A percentile compares a stretch with the other conserved stretches of the same genome.
These are phyloP conservation scores for Notothenia rossii DNA, from an alignment of 2,113 vertebrate genomes.

Conservation along the genomic window DNA sequence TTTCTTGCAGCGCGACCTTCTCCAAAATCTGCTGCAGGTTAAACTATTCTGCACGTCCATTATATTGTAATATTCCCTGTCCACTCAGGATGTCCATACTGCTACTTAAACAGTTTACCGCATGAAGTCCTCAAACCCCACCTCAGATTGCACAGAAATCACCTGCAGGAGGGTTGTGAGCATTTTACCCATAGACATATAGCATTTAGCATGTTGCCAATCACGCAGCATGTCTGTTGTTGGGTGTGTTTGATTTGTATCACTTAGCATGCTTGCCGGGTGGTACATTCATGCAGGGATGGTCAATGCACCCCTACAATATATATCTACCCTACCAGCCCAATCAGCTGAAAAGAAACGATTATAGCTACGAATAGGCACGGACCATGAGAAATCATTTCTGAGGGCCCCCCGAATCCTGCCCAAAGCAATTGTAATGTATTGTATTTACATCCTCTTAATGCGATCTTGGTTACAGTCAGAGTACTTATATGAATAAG, in stretches of 20 bases:
- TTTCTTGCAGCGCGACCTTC: not conserved
- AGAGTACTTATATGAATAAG: too few relatives aligned
- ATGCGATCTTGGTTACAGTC: too few relatives aligned
- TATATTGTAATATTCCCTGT: not conserved
- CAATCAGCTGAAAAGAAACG: too few relatives aligned
- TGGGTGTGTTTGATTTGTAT: not conserved
- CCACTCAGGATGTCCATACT: not conserved
- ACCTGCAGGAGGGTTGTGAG: too few relatives aligned
- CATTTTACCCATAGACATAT: too few relatives aligned
- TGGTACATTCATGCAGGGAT: not conserved
- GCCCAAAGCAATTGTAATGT: too few relatives aligned
- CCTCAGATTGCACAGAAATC: too few relatives aligned
- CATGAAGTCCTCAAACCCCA: not conserved
- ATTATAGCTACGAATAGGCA: too few relatives aligned
- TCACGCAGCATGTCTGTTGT: not conserved
- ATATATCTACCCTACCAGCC: too few relatives aligned
- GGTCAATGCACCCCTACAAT: not conserved
- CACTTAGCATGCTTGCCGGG: not conserved
- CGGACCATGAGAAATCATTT: too few relatives aligned
- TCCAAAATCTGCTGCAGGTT: not conserved
- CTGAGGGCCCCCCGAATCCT: too few relatives aligned
- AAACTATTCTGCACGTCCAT: not conserved
- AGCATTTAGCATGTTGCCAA: not conserved
- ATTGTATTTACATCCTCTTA: too few relatives aligned
- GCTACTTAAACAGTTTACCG: not conserved